Evolutionary conservation across 2,797 vertebrate genomes (phyloP).

Genomic region (Erpetoichthys calabaricus): DNA sequence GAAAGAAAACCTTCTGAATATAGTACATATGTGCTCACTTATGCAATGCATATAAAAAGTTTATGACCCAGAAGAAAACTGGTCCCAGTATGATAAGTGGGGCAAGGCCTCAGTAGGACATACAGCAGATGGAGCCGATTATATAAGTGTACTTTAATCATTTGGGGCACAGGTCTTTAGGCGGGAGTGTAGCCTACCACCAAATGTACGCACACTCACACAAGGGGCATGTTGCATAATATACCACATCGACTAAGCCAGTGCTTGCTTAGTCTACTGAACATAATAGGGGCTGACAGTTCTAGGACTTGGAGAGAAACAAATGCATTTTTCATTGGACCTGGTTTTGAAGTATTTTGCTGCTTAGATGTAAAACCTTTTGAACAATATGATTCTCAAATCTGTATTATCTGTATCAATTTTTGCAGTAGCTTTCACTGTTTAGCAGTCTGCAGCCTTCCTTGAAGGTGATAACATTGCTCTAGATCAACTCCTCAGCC

Average conservation of each 20-base stretch:
- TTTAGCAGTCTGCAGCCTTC: too few relatives aligned
- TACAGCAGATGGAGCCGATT: conserved; percentile 14
- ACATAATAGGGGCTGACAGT: conserved; percentile 17
- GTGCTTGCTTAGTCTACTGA: conserved; percentile 9
- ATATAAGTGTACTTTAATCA: conserved; percentile 19
- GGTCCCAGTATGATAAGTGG: not conserved
- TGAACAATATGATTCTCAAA: conserved; percentile 10
- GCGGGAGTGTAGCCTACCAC: not conserved
- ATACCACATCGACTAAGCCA: conserved; percentile 16
- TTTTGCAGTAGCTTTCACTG: too few relatives aligned
- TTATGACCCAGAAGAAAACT: conserved; percentile 3
- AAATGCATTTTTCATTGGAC: conserved; percentile 24
- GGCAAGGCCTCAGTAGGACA: conserved; percentile 4
- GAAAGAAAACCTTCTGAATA: too few relatives aligned
- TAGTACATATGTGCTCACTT: not conserved
- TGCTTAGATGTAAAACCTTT: conserved; percentile 22
- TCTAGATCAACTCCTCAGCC: too few relatives aligned
- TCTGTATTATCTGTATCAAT: too few relatives aligned
- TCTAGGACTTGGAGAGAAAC: conserved; percentile 15
- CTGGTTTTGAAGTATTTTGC: conserved; percentile 15
- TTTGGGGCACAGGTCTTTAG: conserved; percentile 7
- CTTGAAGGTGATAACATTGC: too few relatives aligned
- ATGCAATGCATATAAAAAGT: conserved; percentile 1
- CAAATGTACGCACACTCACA: not conserved
- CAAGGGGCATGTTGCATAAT: conserved; percentile 22